Conservation (phyloP, 2,113 vertebrate genomes). For the Labeo catla region DNA sequence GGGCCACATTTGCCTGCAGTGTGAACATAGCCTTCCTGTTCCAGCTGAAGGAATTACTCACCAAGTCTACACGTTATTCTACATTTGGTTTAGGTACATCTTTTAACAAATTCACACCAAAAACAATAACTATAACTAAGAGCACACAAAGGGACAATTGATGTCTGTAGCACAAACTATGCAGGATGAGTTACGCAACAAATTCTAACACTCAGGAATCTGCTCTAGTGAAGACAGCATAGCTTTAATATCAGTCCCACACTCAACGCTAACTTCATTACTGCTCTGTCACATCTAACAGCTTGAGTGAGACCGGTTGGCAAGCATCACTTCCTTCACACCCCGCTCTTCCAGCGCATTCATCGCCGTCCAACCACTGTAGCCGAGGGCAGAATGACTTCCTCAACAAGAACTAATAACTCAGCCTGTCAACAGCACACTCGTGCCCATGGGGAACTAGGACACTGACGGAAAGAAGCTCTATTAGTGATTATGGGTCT, state of each 20-base stretch:
- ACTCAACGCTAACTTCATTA: slow-evolving; percentile 47
- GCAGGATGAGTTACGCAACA: not conserved
- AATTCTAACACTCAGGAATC: not conserved
- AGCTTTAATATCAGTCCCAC: slow-evolving; percentile 61
- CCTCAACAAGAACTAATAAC: slow-evolving; percentile 14
- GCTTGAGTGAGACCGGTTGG: slow-evolving; percentile 64
- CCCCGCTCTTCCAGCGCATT: not conserved
- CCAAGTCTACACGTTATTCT: too few species aligned
- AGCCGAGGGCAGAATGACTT: slow-evolving; percentile 21
- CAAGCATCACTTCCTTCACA: slow-evolving; percentile 23
- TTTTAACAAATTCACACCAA: too few species aligned
- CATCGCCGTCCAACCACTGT: slow-evolving; percentile 39
- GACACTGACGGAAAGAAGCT: slow-evolving; percentile 11
- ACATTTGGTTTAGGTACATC: too few species aligned
- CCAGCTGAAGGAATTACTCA: too few species aligned
- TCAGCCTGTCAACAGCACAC: slow-evolving; percentile 31
- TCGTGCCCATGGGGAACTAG: not conserved
- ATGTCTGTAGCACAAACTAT: not conserved
- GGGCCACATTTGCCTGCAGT: too few species aligned
- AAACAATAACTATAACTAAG: too few species aligned
- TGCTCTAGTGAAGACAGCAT: not conserved
- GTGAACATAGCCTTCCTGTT: too few species aligned
- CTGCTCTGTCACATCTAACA: slow-evolving; percentile 43
- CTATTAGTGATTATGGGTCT: slow-evolving; percentile 9
- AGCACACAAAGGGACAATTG: too few species aligned